Conservation (phyloP, 2,888 invertebrate species). For the Aleiodes testaceus region DNA sequence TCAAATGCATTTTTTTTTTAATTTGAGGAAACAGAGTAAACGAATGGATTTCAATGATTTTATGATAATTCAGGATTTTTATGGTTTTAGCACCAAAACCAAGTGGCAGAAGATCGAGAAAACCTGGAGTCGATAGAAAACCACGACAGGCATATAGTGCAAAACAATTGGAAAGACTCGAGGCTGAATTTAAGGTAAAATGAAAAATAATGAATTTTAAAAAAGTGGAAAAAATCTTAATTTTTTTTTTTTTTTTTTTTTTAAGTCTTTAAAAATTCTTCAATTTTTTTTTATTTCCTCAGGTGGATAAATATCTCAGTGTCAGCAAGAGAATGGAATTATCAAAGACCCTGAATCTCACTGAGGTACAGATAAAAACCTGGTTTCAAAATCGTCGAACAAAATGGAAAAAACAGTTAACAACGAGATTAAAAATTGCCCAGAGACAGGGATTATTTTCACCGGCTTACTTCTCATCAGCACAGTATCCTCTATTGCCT, state of each 20-base stretch:
- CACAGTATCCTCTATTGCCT: conserved; percentile 76
- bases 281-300: conserved; percentile 51
- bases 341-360: conserved; percentile 89
- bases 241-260: too few species aligned
- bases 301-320: conserved; percentile 95
- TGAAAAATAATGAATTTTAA: neutral
- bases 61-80: neutral
- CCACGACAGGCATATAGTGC: conserved; percentile 97
- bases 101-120: conserved; percentile 84
- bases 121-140: conserved; percentile 93
- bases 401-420: conserved; percentile 98
- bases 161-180: conserved; percentile 91
- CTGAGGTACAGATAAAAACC: conserved; percentile 97
- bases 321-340: conserved; percentile 96
- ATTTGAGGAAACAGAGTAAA: too few species aligned
- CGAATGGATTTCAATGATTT: too few species aligned
- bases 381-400: conserved; percentile 97
- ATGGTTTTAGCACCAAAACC: conserved; percentile 83
- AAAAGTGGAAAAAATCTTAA: conserved; percentile 1
- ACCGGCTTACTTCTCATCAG: conserved; percentile 80
- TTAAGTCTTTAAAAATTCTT: too few species aligned
- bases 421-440: conserved; percentile 90
- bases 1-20: too few species aligned
- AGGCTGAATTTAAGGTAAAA: conserved; percentile 90
- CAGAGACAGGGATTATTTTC: conserved; percentile 88